These are phyloP conservation scores for Teleogryllus occipitalis DNA, from an alignment of 1,140 invertebrate species.

Conservation along the genomic window DNA sequence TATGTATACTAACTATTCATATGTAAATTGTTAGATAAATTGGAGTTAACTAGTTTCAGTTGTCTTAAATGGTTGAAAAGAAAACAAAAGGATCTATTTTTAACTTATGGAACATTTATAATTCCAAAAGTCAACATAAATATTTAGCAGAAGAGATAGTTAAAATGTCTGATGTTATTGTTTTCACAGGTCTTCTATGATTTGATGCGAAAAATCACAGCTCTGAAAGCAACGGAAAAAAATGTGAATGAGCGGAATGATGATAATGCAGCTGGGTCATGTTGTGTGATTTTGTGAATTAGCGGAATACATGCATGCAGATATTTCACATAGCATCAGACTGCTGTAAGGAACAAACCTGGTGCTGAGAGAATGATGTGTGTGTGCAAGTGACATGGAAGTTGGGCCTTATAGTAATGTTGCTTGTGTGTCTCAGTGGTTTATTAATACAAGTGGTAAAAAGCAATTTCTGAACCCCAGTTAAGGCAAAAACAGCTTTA, in stretches of 20 bases:
- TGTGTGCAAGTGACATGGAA: background rate
- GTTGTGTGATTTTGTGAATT: constrained; percentile 21
- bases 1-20: background rate
- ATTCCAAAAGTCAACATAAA: background rate
- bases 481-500: constrained; percentile 9
- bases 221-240: constrained; percentile 33
- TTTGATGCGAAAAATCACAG: constrained; percentile 42
- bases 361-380: background rate
- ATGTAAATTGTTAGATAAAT: background rate
- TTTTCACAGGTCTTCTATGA: constrained; percentile 43
- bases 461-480: background rate
- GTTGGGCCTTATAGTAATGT: constrained; percentile 7
- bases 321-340: background rate
- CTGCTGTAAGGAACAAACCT: background rate
- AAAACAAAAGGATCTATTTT: background rate
- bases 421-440: background rate
- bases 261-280: constrained; percentile 12
- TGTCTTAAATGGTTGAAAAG: background rate
- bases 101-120: background rate
- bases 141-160: background rate
- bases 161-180: background rate
- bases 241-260: constrained; percentile 14
- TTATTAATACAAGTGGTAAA: constrained; percentile 9
- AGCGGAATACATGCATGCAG: background rate
- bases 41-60: background rate